phyloP scores from a whole-genome alignment of 2,797 vertebrate genomes.

The Crocodylus rhombifer region DNA sequence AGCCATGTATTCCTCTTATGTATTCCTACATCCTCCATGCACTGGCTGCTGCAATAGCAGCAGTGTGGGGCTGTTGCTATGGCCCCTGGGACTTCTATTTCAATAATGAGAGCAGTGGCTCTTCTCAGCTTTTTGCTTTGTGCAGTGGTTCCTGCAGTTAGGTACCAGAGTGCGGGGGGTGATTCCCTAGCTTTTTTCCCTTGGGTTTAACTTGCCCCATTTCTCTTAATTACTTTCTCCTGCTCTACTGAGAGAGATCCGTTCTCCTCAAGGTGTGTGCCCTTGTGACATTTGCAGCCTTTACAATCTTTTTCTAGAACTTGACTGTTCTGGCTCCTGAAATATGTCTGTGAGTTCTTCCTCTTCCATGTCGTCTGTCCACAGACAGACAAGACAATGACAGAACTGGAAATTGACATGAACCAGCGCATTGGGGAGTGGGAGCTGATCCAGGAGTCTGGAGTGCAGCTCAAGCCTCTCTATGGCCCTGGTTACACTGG shows the following conservation, averaged over 20 bases:
- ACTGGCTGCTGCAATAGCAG: too few species aligned
- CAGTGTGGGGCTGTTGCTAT: neutral
- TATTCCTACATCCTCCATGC: too few species aligned
- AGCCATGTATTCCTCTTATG: too few species aligned
- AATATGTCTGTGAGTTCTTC: neutral
- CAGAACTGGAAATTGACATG: conserved; percentile 98
- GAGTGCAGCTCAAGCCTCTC: conserved; percentile 91
- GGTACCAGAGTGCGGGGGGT: neutral
- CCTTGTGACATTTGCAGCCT: neutral
- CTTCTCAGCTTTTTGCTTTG: neutral
- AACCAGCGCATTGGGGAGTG: conserved; percentile 98
- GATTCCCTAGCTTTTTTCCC: neutral
- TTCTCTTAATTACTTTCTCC: neutral
- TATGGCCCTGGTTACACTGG: conserved; percentile 94
- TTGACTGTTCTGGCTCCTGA: neutral
- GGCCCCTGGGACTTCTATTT: neutral
- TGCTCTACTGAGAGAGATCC: neutral
- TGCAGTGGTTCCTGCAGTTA: neutral
- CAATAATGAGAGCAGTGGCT: neutral
- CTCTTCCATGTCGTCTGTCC: neutral
- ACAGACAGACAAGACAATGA: conserved; percentile 98
- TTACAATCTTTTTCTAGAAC: neutral
- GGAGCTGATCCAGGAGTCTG: conserved; percentile 98
- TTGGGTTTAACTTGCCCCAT: neutral
- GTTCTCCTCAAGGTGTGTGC: neutral